Base-by-base conservation (phyloP, 2,888 invertebrate species). In the Elaeidobius kamerunicus region DNA sequence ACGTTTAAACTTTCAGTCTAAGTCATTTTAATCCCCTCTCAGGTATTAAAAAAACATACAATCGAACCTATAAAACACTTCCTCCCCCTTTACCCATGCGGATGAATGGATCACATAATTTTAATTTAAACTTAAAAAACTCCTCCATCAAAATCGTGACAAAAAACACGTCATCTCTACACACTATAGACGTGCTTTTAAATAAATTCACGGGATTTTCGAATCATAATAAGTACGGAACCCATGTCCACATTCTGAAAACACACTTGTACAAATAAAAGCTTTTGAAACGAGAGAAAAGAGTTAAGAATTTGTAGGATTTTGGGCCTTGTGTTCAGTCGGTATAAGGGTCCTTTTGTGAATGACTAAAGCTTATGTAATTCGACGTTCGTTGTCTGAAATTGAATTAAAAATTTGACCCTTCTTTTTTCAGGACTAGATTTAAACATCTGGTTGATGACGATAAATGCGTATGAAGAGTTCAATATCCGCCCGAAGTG, bases 401-500 rank as follows among this genome's bases (percentile, higher is more conserved):
- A 55, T 53, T 47, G 54, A 57, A 57, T 53, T 57, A 57, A 47
- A 54, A 57, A 54, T 62, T 62, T 61, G 63, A 63, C 63, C 63
- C 63, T 61, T 61, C 52, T 58, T 12, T 15, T 35, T 61, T 55
- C 56, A n/a, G 44, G 56, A 55, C 38, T 53, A 40, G n/a, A 11
- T 38, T 44, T 27, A 59, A 62, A 62, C 63, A 63, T 62, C 63
- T 63, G 63, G 63, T 52, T 59, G 47, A 46, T 41, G 46, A 38
- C 32, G 32, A 7, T 30, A 20, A 28, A 23, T 23, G 23, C 23
- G 23, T 23, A 23, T n/a, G n/a, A n/a, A n/a, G n/a, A n/a, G n/a
- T n/a, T n/a, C n/a, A n/a, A n/a, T n/a, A n/a, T n/a, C n/a, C n/a
- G n/a, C n/a, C n/a, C n/a, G n/a, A 23, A 11, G 9, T 23, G 19